Percentiles rank a stretch among this genome's conserved stretches.
Evolutionary conservation across 2,888 invertebrate species (phyloP).

Genomic region (Diloba caeruleocephala): DNA sequence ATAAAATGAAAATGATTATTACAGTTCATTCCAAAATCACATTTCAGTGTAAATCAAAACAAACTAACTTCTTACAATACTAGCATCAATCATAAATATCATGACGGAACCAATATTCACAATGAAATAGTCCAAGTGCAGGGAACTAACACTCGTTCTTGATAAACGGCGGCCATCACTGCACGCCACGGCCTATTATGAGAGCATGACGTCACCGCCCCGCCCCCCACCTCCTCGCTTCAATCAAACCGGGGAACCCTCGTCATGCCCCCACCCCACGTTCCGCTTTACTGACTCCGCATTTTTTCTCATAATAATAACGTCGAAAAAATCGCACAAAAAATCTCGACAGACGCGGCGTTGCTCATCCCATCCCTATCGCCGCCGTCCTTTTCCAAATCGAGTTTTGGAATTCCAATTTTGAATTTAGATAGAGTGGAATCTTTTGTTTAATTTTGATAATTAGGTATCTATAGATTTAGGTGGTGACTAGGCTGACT

Average conservation of each 20-base stretch:
- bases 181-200: conserved; percentile 88
- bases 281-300: conserved; percentile 88
- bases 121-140: conserved; percentile 76
- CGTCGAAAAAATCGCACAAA: conserved; percentile 88
- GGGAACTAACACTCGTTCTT: conserved; percentile 78
- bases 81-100: conserved; percentile 24
- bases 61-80: not conserved
- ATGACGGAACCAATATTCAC: conserved; percentile 40
- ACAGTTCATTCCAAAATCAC: not conserved
- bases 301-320: conserved; percentile 89
- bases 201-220: conserved; percentile 89
- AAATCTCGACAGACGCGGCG: conserved; percentile 86
- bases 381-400: conserved; percentile 72
- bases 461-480: conserved; percentile 1
- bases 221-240: conserved; percentile 86
- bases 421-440: conserved; percentile 62
- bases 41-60: conserved; percentile 2
- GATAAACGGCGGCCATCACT: conserved; percentile 89
- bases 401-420: conserved; percentile 73
- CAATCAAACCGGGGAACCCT: conserved; percentile 88
- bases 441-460: conserved; percentile 21
- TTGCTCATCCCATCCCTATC: conserved; percentile 82
- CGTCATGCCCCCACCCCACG: conserved; percentile 88
- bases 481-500: no score
- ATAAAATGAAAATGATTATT: not conserved